Evolutionary conservation across 2,888 invertebrate genomes (phyloP), one percentile per base, ranked within the genome.

Genomic region (Melinopterus prodromus): DNA sequence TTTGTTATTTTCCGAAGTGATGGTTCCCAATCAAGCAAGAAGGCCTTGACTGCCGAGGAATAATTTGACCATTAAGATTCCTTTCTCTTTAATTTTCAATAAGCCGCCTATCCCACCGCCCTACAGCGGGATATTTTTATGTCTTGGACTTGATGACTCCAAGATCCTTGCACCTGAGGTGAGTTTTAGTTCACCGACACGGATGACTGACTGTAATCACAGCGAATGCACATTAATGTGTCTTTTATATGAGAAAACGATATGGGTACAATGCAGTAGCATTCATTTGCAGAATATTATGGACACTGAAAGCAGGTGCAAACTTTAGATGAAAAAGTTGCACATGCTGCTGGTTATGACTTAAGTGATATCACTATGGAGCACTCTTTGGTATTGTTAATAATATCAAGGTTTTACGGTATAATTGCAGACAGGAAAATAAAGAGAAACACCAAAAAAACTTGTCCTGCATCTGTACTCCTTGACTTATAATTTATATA

Each of bases 1-100:
- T 53, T 53, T 53, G 53, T 53, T 53, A 53, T 53, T 53, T 53
- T 53, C 53, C 53, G 53, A 53, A 53, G 53, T 53, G 53, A 53
- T 53, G 53, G 53, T 53, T 53, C 53, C 12, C 53, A 53, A 53
- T 53, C 53, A 53, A 53, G 53, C 53, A 1, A 53, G 53, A 53
- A 53, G 53, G 53, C 53, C 53, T 53, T 53, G 53, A 53, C 53
- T 53, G 53, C 53, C 53, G 53, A 53, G 12, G 53, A 53, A 53
- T 53, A 53, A 53, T 53, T 53, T 53, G 53, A 53, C 53, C 53
- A 53, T 53, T 53, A 53, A 53, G 53, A 53, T 53, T 53, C 53
- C 53, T 53, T 53, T 53, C 53, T 53, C 53, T 53, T 53, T 53
- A 53, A 53, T 53, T 53, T 53, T 53, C 53, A 53, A 53, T 53